Conservation (phyloP, 2,113 vertebrate genomes). For the Anoura caudifer region DNA sequence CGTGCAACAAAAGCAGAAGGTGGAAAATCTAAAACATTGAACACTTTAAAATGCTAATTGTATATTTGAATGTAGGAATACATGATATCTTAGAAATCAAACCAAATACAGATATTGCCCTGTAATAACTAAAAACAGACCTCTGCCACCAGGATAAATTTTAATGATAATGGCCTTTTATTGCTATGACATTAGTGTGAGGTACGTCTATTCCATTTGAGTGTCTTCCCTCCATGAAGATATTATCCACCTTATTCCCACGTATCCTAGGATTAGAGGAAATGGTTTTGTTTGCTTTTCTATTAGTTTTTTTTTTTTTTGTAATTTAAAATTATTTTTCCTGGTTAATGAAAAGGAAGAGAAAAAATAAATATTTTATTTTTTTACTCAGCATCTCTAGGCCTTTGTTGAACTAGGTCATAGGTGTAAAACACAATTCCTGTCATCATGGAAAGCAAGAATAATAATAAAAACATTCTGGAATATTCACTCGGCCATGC, state of each 20-base stretch:
- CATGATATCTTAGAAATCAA: slow-evolving; percentile 14
- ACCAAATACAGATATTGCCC: background rate
- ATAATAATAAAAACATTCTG: background rate
- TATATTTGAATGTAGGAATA: background rate
- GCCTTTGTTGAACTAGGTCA: background rate
- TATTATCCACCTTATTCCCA: background rate
- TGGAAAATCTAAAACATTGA: background rate
- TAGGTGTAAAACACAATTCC: background rate
- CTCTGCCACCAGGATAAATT: background rate
- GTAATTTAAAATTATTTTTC: background rate
- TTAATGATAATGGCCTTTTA: background rate
- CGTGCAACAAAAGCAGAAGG: background rate
- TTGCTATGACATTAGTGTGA: background rate
- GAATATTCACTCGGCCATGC: background rate
- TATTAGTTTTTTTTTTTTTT: background rate
- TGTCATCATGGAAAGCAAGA: background rate
- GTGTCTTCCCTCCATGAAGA: background rate
- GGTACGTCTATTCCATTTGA: background rate
- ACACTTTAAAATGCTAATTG: background rate
- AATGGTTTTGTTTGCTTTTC: background rate
- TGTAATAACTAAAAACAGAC: background rate
- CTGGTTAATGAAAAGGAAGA: background rate
- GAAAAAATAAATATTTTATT: background rate
- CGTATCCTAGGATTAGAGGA: background rate
- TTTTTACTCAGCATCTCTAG: background rate